Evolutionary conservation across 2,888 invertebrate genomes (phyloP).

Genomic region (Ganaspis brasiliensis): DNA sequence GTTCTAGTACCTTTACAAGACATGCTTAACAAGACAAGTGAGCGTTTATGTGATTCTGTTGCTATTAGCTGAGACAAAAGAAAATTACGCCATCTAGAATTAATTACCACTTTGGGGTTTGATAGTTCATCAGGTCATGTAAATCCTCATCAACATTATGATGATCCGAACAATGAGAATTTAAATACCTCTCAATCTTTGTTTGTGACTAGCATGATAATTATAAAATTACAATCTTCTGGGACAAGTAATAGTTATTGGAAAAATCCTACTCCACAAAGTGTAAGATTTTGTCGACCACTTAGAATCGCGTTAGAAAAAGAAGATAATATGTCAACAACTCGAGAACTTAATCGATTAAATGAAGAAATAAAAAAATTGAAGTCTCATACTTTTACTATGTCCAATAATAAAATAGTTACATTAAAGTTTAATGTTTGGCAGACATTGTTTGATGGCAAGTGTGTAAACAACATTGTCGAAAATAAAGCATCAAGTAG

Average conservation of each 20-base stretch:
- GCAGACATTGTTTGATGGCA: constrained; percentile 29
- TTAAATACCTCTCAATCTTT: not conserved
- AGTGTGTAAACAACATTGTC: constrained; percentile 32
- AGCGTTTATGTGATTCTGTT: not conserved
- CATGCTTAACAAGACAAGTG: not conserved
- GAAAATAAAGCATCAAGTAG: constrained; percentile 1
- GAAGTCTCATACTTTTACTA: not conserved
- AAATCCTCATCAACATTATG: constrained; percentile 5
- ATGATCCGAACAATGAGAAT: not conserved
- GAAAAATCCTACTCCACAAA: not conserved
- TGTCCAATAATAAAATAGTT: constrained; percentile 5
- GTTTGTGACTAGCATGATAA: constrained; percentile 2
- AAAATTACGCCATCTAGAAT: not conserved
- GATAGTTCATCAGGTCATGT: constrained; percentile 6
- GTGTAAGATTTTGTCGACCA: not conserved
- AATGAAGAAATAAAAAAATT: not conserved
- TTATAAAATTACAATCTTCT: not conserved
- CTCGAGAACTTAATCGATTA: not conserved
- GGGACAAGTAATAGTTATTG: not conserved
- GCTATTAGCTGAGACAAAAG: not conserved
- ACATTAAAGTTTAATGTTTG: constrained; percentile 1
- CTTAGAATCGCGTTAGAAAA: not conserved
- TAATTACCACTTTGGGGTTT: not conserved
- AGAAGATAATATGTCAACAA: not conserved
- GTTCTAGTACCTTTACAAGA: not conserved